These are phyloP conservation scores for Zenarchopterus dispar DNA, from an alignment of 2,797 vertebrate genomes.

Conservation along the genomic window DNA sequence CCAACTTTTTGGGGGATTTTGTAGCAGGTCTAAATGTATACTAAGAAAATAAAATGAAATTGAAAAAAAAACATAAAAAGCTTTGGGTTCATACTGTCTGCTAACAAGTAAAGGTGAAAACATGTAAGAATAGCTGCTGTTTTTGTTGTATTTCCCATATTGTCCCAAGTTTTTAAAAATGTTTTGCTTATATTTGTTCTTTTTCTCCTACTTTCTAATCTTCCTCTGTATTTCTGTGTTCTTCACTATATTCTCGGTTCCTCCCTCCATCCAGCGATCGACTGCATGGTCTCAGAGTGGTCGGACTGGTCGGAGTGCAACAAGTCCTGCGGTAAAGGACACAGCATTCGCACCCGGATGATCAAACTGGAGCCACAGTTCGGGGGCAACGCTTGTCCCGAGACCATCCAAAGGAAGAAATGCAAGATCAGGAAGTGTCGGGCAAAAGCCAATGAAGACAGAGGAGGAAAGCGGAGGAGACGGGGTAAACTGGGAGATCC, in stretches of 20 bases:
- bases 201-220: too few species aligned
- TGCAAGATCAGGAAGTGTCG: conserved; percentile 93
- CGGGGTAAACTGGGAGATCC: too few species aligned
- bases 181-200: too few species aligned
- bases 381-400: conserved; percentile 89
- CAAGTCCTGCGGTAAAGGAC: conserved; percentile 96
- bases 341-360: conserved; percentile 94
- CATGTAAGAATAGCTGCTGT: too few species aligned
- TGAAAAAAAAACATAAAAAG: too few species aligned
- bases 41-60: too few species aligned
- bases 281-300: conserved; percentile 96
- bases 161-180: too few species aligned
- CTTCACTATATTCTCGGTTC: background rate
- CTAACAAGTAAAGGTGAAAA: too few species aligned
- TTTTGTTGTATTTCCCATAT: too few species aligned
- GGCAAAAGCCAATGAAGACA: conserved; percentile 82
- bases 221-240: background rate
- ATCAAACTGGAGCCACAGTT: conserved; percentile 93
- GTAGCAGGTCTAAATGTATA: too few species aligned
- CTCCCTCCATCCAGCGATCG: conserved; percentile 77
- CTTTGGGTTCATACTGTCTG: too few species aligned
- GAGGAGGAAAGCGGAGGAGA: conserved; percentile 24
- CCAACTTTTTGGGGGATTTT: too few species aligned
- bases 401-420: conserved; percentile 93
- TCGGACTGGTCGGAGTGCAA: conserved; percentile 97